These are phyloP conservation scores for Macrosiphum euphorbiae DNA, from an alignment of 2,888 invertebrate genomes.

Conservation along the genomic window DNA sequence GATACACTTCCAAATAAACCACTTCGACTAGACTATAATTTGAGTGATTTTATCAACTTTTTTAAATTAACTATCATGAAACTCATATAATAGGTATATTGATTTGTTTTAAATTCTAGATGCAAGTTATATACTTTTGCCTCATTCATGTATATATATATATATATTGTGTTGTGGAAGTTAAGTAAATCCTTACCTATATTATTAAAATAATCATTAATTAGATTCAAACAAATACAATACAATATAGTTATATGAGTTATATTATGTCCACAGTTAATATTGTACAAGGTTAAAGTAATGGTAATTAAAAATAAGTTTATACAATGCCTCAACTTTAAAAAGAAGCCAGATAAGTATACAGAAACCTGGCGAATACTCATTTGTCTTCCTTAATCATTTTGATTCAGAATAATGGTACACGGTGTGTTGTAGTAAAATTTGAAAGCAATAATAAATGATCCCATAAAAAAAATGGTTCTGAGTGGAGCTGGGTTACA, in stretches of 20 bases:
- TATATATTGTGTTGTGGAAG: neutral
- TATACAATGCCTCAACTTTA: neutral
- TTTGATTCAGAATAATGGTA: neutral
- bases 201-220: neutral
- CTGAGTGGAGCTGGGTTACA: neutral
- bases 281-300: neutral
- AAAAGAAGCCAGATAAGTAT: neutral
- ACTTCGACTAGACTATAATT: neutral
- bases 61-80: neutral
- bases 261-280: neutral
- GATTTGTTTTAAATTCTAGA: neutral
- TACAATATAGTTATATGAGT: neutral
- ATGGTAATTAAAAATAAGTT: neutral
- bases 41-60: neutral
- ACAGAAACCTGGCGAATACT: neutral
- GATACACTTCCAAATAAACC: neutral
- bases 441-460: constrained; percentile 1
- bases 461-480: neutral
- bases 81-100: neutral
- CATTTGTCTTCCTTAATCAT: constrained; percentile 8
- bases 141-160: neutral
- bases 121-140: neutral
- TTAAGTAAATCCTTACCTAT: too few relatives aligned
- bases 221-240: neutral
- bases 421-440: neutral